Percentiles rank a stretch among this genome's conserved stretches.
phyloP scores from a whole-genome alignment of 2,797 vertebrate genomes.

The Poecilia velifera region DNA sequence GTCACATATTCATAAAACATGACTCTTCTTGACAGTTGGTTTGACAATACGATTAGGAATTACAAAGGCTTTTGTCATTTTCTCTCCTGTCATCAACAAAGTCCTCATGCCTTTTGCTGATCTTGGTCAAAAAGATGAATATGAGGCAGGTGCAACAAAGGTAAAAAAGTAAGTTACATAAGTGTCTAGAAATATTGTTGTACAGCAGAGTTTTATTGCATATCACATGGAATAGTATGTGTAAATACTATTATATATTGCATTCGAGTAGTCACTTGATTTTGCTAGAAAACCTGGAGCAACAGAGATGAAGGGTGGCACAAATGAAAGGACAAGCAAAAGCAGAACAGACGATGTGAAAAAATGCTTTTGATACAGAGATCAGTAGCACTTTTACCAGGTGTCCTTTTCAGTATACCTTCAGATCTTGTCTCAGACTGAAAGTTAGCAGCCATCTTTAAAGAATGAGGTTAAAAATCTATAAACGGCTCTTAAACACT shows the following conservation, averaged over 20 bases:
- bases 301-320: not conserved
- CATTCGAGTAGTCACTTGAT: not conserved
- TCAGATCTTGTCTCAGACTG: not conserved
- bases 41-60: not conserved
- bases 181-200: not conserved
- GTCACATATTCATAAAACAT: not conserved
- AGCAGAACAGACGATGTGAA: not conserved
- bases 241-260: not conserved
- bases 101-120: not conserved
- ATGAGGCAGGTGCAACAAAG: not conserved
- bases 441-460: not conserved
- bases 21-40: not conserved
- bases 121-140: not conserved
- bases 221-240: not conserved
- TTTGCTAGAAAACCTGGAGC: not conserved
- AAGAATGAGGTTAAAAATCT: not conserved
- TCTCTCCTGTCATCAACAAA: not conserved
- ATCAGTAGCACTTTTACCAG: not conserved
- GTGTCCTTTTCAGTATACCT: not conserved
- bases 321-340: not conserved
- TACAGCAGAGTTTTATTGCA: not conserved
- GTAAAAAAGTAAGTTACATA: not conserved
- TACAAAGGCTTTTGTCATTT: not conserved
- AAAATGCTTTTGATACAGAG: not conserved
- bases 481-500: not conserved